Evolutionary conservation across 2,113 vertebrate species (phyloP).

Genomic region (Phalacrocorax pelagicus): DNA sequence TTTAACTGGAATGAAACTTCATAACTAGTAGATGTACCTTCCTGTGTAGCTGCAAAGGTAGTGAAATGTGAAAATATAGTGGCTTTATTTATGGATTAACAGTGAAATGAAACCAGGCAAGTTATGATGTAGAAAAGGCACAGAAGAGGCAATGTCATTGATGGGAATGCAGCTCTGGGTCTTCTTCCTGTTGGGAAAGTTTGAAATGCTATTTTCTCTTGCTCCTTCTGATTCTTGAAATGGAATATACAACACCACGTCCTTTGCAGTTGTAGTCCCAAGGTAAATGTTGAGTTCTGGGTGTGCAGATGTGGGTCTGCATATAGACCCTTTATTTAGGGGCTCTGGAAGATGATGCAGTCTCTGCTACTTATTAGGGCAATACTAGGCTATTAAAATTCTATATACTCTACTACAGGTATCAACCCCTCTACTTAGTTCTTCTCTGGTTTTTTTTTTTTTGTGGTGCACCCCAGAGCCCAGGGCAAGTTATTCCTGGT

Average conservation of each 20-base stretch:
- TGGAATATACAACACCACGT: fast-evolving
- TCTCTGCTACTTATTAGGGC: background rate
- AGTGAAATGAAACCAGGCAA: background rate
- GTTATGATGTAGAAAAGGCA: background rate
- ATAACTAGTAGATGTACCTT: background rate
- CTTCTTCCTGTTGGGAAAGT: background rate
- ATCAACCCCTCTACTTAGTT: background rate
- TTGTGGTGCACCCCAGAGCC: background rate
- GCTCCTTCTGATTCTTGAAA: background rate
- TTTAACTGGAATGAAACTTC: background rate
- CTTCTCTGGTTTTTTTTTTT: background rate
- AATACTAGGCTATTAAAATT: background rate
- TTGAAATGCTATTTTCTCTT: background rate
- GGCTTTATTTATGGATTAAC: background rate
- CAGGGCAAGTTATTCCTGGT: background rate
- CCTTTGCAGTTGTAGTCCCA: background rate
- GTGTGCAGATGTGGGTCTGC: background rate
- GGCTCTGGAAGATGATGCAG: background rate
- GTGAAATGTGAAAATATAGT: background rate
- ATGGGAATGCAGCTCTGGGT: background rate
- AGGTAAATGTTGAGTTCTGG: background rate
- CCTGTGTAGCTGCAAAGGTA: background rate
- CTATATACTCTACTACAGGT: background rate
- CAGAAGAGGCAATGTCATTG: background rate
- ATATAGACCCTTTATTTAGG: background rate